Base-by-base conservation (phyloP, 2,113 vertebrate species). In the Erinaceus europaeus region DNA sequence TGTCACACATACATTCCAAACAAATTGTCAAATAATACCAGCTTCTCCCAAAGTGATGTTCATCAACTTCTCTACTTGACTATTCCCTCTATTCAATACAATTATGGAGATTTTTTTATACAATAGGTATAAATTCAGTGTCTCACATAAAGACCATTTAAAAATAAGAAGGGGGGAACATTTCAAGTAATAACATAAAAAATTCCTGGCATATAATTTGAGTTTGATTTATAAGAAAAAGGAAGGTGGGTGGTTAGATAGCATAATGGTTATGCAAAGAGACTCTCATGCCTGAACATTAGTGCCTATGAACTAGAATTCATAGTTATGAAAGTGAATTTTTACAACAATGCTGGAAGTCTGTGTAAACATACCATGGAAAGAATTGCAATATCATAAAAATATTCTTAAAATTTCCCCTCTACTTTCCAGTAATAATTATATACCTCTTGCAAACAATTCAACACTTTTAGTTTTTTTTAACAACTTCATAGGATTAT, bases 71-170 rank as follows among this genome's bases (percentile, higher is more conserved):
- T 84, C 44, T 62, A 46, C 46, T 83, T 84, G 78, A 91, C 29
- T 84, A 6, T 88, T 92, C 65, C 4, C 4, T 84, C 81, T 90
- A 86, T 74, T 84, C 64, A 77, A 65, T 78, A 67, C 42, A 87
- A 75, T 89, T 91, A 93, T 67, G 36, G 52, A 84, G 57, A 95
- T 64, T 80, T 89, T 65, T 94, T 90, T 87, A 67, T 23, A 90
- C n/a, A 89, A 71, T 67, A 81, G 52, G 77, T 91, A 90, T 89
- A 94, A 87, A 94, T 93, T 91, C 38, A 64, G 11, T 42, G 14
- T 84, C 29, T 90, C 73, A 81, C 15, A 90, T 15, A 50, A 9
- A 90, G 40, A 80, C 15, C 17, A 81, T 93, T 93, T 72, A 69
- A 95, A 86, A 90, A 79, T 77, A 91, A 92, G 69, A 91, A 86